Evolutionary conservation across 2,113 vertebrate species (phyloP), one percentile per base, ranked within the genome.

Genomic region (Lepisosteus oculatus): DNA sequence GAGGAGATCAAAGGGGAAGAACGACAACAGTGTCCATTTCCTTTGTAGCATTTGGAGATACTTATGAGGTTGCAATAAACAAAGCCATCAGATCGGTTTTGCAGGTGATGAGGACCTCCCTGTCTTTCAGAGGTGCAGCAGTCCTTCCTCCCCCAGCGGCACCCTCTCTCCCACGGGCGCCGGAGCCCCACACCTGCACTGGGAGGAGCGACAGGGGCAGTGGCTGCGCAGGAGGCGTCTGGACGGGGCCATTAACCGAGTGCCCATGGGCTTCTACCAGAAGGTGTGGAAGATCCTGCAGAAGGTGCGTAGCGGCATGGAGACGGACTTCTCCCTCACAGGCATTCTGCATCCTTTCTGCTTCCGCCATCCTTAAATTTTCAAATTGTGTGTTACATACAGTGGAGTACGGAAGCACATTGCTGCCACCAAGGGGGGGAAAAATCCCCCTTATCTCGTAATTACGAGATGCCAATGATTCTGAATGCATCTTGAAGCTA

Each of bases 271-370:
- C 5, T 99, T 99, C 84, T 99, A 99, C 84, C 95, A 97, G 83
- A 98, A 94, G 78, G 96, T 99, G 47, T 99, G 97, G 97, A 96
- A 92, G 74, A 95, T 99, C 81, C 92, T 99, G 67, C 96, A 97
- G 84, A 99, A 99, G 90, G 93, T 94, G 72, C 80, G 85, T 13
- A 62, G 3, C 13, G 3, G 0, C 51, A 1, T 2, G 29, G 29
- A 1, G 29, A 2, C 29, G 29, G 29, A 29, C 29, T 29, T 41
- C 3, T 5, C 2, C 47, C 9, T 51, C 13, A 59, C 13, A n/a
- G 9, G 9, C 5, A 2, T n/a, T 59, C 57, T 13, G 29, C 29
- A 29, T 29, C 29, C 29, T 29, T 29, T 29, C 29, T 29, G 29
- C 29, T 29, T 29, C 29, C 29, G 1, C 29, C 29, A 29, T 29